Evolutionary conservation across 1,140 invertebrate genomes (phyloP).

Genomic region (Pseudomyrmex cubaensis): DNA sequence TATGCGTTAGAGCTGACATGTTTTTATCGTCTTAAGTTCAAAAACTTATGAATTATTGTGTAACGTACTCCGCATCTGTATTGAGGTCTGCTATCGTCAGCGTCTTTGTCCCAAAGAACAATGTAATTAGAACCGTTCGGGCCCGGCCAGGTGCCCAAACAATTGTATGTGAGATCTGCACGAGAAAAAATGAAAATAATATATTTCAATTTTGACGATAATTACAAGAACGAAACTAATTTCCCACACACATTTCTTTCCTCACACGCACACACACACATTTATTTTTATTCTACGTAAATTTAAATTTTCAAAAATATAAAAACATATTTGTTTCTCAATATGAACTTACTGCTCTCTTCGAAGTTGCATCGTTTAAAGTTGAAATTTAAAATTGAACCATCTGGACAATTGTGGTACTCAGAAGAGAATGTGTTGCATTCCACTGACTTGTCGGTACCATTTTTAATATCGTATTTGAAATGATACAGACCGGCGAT

Average conservation of each 20-base stretch:
- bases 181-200: slow-evolving; percentile 38
- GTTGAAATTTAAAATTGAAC: slow-evolving; percentile 86
- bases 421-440: slow-evolving; percentile 87
- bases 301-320: not conserved
- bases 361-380: slow-evolving; percentile 87
- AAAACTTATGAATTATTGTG: not conserved
- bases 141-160: slow-evolving; percentile 88
- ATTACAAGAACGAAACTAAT: too few relatives aligned
- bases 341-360: slow-evolving; percentile 83
- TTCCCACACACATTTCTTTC: too few relatives aligned
- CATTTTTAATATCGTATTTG: slow-evolving; percentile 87
- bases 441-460: slow-evolving; percentile 84
- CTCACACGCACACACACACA: not conserved
- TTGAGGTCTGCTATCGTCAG: slow-evolving; percentile 84
- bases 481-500: slow-evolving; percentile 88
- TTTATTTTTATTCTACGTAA: not conserved
- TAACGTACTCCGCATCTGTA: slow-evolving; percentile 90
- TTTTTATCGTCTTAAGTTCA: not conserved
- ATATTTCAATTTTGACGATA: too few relatives aligned
- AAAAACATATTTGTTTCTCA: not conserved
- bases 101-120: slow-evolving; percentile 87
- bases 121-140: slow-evolving; percentile 87
- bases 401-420: slow-evolving; percentile 88
- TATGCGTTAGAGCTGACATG: not conserved
- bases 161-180: slow-evolving; percentile 88